Conservation (phyloP, 2,888 invertebrate genomes). For the Platycheirus rosarum region DNA sequence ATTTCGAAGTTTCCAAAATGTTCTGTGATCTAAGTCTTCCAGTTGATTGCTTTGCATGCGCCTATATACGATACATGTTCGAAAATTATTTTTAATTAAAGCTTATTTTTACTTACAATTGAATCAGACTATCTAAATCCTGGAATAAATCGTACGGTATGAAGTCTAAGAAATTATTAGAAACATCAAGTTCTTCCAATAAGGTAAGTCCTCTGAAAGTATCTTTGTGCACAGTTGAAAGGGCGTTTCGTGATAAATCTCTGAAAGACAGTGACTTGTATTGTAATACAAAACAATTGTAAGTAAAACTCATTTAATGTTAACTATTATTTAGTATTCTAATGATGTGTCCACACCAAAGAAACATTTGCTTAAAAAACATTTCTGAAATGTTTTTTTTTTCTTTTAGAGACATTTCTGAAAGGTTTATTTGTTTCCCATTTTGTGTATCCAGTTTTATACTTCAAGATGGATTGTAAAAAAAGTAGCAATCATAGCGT, state of each 20-base stretch:
- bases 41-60: constrained; percentile 85
- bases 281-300: too few species aligned
- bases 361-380: too few species aligned
- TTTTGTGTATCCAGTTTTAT: too few species aligned
- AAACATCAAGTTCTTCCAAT: constrained; percentile 86
- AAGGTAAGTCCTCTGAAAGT: constrained; percentile 85
- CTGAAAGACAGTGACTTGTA: constrained; percentile 81
- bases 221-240: constrained; percentile 86
- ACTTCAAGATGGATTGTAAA: too few species aligned
- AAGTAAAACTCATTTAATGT: too few species aligned
- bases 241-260: constrained; percentile 87
- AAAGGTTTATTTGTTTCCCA: too few species aligned
- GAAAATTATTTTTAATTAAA: too few species aligned
- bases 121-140: constrained; percentile 84
- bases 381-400: too few species aligned
- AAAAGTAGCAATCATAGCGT: too few species aligned
- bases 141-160: constrained; percentile 86
- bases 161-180: constrained; percentile 86
- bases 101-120: constrained; percentile 84
- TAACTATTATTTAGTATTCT: too few species aligned
- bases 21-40: constrained; percentile 83
- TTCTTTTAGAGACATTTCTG: too few species aligned
- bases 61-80: constrained; percentile 80
- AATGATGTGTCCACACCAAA: too few species aligned
- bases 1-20: constrained; percentile 84